phyloP scores from a whole-genome alignment of 92 coral and sea anemone species.

The Epizoanthus scotinus region DNA sequence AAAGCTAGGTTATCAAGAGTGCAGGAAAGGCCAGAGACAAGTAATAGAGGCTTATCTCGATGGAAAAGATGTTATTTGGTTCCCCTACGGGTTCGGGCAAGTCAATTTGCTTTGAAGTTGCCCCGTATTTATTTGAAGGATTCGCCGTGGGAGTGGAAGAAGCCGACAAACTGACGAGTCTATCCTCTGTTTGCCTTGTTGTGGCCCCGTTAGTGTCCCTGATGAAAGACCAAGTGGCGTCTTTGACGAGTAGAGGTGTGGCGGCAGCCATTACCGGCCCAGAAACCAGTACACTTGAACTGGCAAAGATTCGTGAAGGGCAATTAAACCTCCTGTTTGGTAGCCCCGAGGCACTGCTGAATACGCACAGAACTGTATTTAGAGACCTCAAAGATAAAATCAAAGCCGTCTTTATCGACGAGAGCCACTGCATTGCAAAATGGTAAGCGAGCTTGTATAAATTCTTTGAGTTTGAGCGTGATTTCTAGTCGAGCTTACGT shows the following conservation, averaged over 20 bases:
- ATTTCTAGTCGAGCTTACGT: no score
- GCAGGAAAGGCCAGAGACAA: conserved; percentile 17
- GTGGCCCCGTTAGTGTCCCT: conserved; percentile 22
- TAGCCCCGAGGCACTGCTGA: conserved; percentile 5
- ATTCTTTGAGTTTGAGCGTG: no score
- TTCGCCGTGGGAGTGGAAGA: conserved; percentile 19
- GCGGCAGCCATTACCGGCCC: conserved; percentile 17
- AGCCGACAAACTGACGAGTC: no score
- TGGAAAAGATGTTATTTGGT: conserved; percentile 33
- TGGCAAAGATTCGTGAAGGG: conserved; percentile 4
- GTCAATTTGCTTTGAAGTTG: conserved; percentile 10
- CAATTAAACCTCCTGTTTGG: neutral
- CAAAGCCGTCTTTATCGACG: neutral
- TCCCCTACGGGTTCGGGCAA: conserved; percentile 34
- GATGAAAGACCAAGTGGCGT: conserved; percentile 40
- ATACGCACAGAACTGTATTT: neutral
- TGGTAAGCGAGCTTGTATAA: conserved; percentile 20
- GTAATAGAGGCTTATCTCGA: conserved; percentile 38
- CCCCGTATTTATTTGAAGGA: conserved; percentile 24
- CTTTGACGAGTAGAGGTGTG: conserved; percentile 14
- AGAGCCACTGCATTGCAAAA: conserved; percentile 2
- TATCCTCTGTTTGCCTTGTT: conserved; percentile 49
- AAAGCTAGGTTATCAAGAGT: conserved; percentile 28
- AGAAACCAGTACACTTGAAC: conserved; percentile 10
- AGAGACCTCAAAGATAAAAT: neutral